phyloP scores from a whole-genome alignment of 2,888 invertebrate species.

The Pristionchus exspectatus region DNA sequence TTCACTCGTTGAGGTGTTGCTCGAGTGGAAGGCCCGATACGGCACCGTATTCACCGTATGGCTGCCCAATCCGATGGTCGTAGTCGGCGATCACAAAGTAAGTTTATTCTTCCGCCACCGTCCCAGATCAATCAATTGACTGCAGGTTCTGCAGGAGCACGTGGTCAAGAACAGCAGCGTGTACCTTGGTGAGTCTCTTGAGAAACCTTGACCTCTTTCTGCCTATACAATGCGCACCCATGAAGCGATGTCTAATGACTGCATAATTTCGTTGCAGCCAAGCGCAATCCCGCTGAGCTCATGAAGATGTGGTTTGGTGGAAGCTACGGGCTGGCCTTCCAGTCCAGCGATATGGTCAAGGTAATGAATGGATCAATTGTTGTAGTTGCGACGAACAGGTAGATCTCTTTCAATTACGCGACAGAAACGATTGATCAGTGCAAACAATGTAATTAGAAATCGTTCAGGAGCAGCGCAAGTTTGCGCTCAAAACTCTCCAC shows the following conservation, averaged over 20 bases:
- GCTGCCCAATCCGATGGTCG: constrained; percentile 20
- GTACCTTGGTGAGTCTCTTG: not conserved
- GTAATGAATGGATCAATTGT: not conserved
- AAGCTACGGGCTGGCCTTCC: not conserved
- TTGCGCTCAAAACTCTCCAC: not conserved
- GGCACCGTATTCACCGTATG: not conserved
- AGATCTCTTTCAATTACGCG: too few relatives aligned
- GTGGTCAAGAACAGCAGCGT: not conserved
- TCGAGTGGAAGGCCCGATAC: not conserved
- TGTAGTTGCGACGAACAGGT: not conserved
- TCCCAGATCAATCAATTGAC: not conserved
- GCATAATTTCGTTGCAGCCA: not conserved
- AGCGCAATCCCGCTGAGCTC: not conserved
- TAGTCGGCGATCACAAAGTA: not conserved
- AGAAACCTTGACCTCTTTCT: too few relatives aligned
- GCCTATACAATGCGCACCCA: too few relatives aligned
- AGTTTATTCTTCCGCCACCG: not conserved
- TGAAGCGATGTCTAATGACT: too few relatives aligned
- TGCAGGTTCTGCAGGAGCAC: constrained; percentile 29
- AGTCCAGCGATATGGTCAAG: not conserved
- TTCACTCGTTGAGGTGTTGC: too few relatives aligned
- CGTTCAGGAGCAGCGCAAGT: not conserved
- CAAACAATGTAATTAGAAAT: not conserved
- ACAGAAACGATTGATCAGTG: too few relatives aligned
- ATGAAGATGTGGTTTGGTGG: not conserved